phyloP scores from a whole-genome alignment of 2,888 invertebrate species.

The Cloeon dipterum region DNA sequence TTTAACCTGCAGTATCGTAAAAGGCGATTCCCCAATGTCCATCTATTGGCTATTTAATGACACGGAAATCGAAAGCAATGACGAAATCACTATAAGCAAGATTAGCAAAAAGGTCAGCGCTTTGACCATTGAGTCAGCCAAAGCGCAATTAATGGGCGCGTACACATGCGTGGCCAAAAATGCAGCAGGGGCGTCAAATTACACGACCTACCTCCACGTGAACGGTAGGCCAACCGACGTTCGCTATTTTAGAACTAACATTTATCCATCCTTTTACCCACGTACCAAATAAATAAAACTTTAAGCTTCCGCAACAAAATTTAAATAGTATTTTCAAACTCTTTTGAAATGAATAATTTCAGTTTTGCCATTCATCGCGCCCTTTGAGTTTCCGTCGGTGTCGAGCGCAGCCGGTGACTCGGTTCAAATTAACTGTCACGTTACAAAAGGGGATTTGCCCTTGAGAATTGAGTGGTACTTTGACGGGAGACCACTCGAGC shows the following conservation, averaged over 20 bases:
- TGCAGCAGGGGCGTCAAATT: constrained; percentile 35
- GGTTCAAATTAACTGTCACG: constrained; percentile 14
- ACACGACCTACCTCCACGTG: constrained; percentile 35
- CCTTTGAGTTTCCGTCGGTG: constrained; percentile 11
- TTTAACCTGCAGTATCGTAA: constrained; percentile 13
- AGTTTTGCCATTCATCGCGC: constrained; percentile 5
- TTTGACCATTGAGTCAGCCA: constrained; percentile 40
- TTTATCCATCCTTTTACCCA: background rate
- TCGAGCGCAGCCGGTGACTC: constrained; percentile 12
- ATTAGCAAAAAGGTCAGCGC: constrained; percentile 36
- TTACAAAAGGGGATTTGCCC: constrained; percentile 17
- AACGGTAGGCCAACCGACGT: constrained; percentile 9
- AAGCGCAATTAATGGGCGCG: constrained; percentile 45
- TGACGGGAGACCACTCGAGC: constrained; percentile 15
- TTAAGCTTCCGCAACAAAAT: background rate
- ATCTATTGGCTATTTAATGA: constrained; percentile 22
- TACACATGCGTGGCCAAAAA: constrained; percentile 50
- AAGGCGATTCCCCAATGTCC: constrained; percentile 25
- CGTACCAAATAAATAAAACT: background rate
- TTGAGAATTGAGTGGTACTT: constrained; percentile 19
- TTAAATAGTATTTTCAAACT: background rate
- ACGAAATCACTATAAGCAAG: constrained; percentile 20
- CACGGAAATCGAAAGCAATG: constrained; percentile 11
- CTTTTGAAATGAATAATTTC: background rate
- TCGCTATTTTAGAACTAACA: background rate